phyloP scores from a whole-genome alignment of 2,113 vertebrate genomes.

The Barnardius zonarius region DNA sequence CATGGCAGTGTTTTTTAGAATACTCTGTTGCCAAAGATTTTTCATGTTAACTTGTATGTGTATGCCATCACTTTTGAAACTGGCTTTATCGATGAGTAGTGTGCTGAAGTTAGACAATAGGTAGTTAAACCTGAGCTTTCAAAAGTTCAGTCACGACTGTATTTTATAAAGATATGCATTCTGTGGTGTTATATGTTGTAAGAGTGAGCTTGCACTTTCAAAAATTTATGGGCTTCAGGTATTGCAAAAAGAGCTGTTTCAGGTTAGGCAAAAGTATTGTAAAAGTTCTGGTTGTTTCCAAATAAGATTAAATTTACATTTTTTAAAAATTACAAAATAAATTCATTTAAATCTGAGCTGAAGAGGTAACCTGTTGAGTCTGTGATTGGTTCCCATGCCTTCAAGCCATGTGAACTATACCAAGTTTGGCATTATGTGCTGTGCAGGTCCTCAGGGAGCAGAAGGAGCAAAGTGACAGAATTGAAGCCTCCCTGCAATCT shows the following conservation, averaged over 20 bases:
- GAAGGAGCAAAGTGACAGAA: not conserved
- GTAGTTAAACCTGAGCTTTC: not conserved
- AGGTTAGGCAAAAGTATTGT: not conserved
- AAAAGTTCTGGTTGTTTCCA: not conserved
- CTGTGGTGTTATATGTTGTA: not conserved
- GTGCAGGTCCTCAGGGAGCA: not conserved
- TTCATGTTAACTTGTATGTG: not conserved
- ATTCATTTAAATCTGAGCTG: not conserved
- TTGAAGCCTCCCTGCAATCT: not conserved
- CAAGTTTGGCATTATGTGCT: fast-evolving
- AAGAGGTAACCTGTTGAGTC: not conserved
- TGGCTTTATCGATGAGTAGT: not conserved
- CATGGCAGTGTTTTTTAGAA: not conserved
- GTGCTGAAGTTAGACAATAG: not conserved
- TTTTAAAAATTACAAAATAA: not conserved
- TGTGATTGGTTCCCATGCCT: not conserved
- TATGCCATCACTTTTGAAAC: not conserved
- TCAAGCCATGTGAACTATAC: not conserved
- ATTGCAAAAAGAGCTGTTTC: not conserved
- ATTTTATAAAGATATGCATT: not conserved
- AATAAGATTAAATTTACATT: not conserved
- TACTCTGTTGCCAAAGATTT: not conserved
- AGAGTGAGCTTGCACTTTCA: not conserved
- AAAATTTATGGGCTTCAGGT: not conserved
- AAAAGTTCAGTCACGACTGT: not conserved